These are phyloP conservation scores for Troides helena DNA, from an alignment of 2,888 invertebrate species.

Conservation along the genomic window DNA sequence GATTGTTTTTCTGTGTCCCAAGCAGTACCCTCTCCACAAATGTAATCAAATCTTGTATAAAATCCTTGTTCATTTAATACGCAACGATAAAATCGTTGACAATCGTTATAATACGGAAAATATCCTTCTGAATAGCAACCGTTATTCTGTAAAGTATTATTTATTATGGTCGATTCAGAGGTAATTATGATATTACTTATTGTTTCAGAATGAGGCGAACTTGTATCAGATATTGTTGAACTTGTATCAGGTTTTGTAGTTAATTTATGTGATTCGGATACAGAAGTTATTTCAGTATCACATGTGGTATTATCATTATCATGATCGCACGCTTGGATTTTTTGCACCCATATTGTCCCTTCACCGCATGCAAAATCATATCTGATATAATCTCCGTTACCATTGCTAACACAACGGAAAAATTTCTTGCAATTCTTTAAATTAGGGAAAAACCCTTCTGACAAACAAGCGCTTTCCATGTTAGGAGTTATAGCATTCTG, in stretches of 20 bases:
- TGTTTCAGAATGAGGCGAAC: slow-evolving; percentile 1
- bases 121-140: slow-evolving; percentile 83
- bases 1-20: slow-evolving; percentile 77
- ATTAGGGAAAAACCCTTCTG: slow-evolving; percentile 86
- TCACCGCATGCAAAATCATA: slow-evolving; percentile 83
- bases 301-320: slow-evolving; percentile 43
- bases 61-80: slow-evolving; percentile 65
- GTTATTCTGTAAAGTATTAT: slow-evolving; percentile 22
- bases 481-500: slow-evolving; percentile 66
- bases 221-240: slow-evolving; percentile 14
- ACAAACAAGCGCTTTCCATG: slow-evolving; percentile 61
- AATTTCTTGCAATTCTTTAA: slow-evolving; percentile 85
- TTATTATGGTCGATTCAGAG: background rate
- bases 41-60: slow-evolving; percentile 77
- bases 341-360: slow-evolving; percentile 85
- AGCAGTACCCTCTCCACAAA: slow-evolving; percentile 80
- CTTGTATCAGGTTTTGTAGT: slow-evolving; percentile 2
- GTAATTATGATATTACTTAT: background rate
- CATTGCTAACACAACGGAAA: slow-evolving; percentile 83
- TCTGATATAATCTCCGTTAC: slow-evolving; percentile 68
- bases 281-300: slow-evolving; percentile 15
- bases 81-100: slow-evolving; percentile 75
- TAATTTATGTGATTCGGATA: slow-evolving; percentile 10
- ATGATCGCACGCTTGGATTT: slow-evolving; percentile 78
- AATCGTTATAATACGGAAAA: slow-evolving; percentile 81